Evolutionary conservation across 1,140 invertebrate species (phyloP).

Genomic region (Drosophila serrata): DNA sequence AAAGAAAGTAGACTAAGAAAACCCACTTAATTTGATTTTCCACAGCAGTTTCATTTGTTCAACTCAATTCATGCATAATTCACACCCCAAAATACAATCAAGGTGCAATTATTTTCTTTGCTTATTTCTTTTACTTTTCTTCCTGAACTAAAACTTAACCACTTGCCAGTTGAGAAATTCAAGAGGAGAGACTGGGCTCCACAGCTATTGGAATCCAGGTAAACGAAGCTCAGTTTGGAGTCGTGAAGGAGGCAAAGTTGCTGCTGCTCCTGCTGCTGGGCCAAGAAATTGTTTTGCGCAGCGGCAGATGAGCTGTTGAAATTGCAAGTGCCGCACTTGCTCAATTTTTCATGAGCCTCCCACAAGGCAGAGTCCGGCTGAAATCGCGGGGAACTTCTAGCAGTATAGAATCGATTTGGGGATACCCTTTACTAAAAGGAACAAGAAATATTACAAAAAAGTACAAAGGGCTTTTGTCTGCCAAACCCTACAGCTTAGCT

Average conservation of each 20-base stretch:
- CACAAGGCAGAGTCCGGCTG: constrained; percentile 48
- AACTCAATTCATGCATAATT: constrained; percentile 30
- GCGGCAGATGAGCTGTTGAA: constrained; percentile 80
- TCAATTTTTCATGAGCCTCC: constrained; percentile 83
- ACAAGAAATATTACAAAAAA: background rate
- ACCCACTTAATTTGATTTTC: constrained; percentile 7
- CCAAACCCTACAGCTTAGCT: background rate
- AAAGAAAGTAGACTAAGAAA: background rate
- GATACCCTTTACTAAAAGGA: constrained; percentile 1
- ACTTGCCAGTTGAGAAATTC: constrained; percentile 32
- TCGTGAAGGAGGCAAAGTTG: constrained; percentile 15
- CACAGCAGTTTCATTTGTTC: constrained; percentile 6
- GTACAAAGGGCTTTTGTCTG: rapidly evolving
- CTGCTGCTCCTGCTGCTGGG: constrained; percentile 55
- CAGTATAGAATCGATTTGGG: background rate
- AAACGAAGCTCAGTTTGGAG: constrained; percentile 6
- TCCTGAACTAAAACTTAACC: constrained; percentile 46
- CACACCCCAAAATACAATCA: constrained; percentile 43
- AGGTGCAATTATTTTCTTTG: constrained; percentile 37
- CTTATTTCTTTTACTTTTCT: background rate
- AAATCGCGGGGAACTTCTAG: constrained; percentile 3
- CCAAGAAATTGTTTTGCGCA: constrained; percentile 69
- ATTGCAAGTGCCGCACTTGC: constrained; percentile 83
- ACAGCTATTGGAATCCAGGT: constrained; percentile 13
- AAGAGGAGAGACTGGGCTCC: constrained; percentile 14